phyloP scores from a whole-genome alignment of 2,888 invertebrate genomes.

The Amiota minor region DNA sequence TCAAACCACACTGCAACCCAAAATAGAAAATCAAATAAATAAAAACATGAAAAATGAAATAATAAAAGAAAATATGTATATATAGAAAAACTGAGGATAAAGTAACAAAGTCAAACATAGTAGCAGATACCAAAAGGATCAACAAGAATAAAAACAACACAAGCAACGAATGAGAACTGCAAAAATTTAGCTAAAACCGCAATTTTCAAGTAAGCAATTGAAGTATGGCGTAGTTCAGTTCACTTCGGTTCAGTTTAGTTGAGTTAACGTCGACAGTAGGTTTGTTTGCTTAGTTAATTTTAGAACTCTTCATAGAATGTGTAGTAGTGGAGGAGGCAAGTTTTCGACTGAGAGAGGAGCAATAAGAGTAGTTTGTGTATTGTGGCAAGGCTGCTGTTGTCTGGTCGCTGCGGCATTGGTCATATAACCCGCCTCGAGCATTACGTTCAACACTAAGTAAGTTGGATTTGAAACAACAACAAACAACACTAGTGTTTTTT shows the following conservation, averaged over 20 bases:
- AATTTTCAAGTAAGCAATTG: slow-evolving; percentile 58
- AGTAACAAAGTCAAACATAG: slow-evolving; percentile 19
- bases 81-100: too few relatives aligned
- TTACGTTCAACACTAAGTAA: neutral
- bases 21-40: slow-evolving; percentile 4
- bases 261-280: neutral
- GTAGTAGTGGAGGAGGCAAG: neutral
- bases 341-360: neutral
- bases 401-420: neutral
- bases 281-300: neutral
- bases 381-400: slow-evolving; percentile 19
- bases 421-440: neutral
- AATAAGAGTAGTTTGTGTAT: slow-evolving; percentile 14
- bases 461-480: neutral
- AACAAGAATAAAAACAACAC: slow-evolving; percentile 23
- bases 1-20: slow-evolving; percentile 15
- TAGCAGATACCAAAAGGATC: neutral
- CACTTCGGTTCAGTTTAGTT: neutral
- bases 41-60: neutral
- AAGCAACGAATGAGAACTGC: slow-evolving; percentile 34
- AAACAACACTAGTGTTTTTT: slow-evolving; percentile 15
- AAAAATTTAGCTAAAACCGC: slow-evolving; percentile 55
- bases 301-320: neutral
- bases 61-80: too few relatives aligned
- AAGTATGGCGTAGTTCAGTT: neutral